Evolutionary conservation across 2,113 vertebrate genomes (phyloP).

Genomic region (Zapornia atra): DNA sequence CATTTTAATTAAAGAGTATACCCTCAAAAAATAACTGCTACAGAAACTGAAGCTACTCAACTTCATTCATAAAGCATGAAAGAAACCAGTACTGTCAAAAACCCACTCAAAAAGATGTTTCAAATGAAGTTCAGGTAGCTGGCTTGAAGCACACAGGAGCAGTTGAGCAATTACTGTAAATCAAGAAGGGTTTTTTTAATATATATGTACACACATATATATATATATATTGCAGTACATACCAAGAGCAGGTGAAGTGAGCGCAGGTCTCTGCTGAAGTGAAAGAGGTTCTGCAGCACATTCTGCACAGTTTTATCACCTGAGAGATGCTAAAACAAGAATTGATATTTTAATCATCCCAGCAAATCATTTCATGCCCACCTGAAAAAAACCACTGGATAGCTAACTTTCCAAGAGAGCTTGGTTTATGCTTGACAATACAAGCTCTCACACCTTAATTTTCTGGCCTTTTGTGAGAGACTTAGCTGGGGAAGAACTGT

Average conservation of each 20-base stretch:
- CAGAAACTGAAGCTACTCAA: not conserved
- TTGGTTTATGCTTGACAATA: not conserved
- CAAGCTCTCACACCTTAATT: not conserved
- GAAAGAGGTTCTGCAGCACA: conserved; percentile 83
- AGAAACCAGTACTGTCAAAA: not conserved
- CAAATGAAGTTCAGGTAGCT: not conserved
- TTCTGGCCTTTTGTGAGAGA: not conserved
- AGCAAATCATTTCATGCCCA: not conserved
- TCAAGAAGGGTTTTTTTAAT: too few species aligned
- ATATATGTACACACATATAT: too few species aligned
- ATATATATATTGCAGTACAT: not conserved
- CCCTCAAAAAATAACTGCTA: accelerated
- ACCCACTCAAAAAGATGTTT: not conserved
- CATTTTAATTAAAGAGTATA: not conserved
- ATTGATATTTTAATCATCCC: not conserved
- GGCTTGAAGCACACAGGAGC: accelerated
- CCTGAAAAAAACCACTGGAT: not conserved
- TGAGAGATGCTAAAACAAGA: conserved; percentile 75
- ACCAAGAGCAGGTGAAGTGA: conserved; percentile 89
- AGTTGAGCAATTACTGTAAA: accelerated
- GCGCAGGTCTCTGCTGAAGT: conserved; percentile 84
- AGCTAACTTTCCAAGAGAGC: not conserved
- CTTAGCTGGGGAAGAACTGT: too few species aligned
- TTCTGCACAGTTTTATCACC: conserved; percentile 81
- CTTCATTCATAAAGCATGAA: not conserved